These are phyloP conservation scores for Thumatha senex DNA, from an alignment of 2,888 invertebrate species.

Conservation along the genomic window DNA sequence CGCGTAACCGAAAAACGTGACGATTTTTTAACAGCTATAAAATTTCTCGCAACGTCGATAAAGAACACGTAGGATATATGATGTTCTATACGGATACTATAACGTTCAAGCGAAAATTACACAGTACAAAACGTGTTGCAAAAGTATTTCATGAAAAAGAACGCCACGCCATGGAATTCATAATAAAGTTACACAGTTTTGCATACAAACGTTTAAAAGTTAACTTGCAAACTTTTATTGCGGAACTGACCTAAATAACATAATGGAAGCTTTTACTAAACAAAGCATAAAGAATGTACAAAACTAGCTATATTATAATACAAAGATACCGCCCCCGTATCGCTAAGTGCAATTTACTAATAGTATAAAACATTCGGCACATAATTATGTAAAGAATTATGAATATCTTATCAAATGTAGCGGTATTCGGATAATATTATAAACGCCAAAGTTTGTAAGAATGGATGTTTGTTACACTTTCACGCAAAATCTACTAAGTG, in stretches of 20 bases:
- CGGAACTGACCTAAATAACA: constrained; percentile 3
- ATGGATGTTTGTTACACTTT: too few species aligned
- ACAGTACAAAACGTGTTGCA: not conserved
- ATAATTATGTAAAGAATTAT: too few species aligned
- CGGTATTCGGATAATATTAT: not conserved
- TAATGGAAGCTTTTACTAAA: constrained; percentile 1
- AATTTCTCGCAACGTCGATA: too few species aligned
- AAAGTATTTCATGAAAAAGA: constrained; percentile 1
- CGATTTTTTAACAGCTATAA: too few species aligned
- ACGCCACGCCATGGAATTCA: not conserved
- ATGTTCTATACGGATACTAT: too few species aligned
- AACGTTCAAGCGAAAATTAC: not conserved
- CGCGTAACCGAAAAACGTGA: too few species aligned
- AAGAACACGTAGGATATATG: too few species aligned
- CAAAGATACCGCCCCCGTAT: not conserved
- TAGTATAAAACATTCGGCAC: too few species aligned
- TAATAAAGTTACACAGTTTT: not conserved
- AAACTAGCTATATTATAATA: not conserved
- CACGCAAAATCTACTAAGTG: too few species aligned
- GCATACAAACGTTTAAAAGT: constrained; percentile 9
- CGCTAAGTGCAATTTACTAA: too few species aligned
- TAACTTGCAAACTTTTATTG: constrained; percentile 3
- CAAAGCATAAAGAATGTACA: not conserved
- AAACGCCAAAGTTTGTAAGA: not conserved
- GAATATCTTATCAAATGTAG: too few species aligned